Evolutionary conservation across 2,113 vertebrate genomes (phyloP), one percentile per base, ranked within the genome.

Genomic region (Mastomys coucha): DNA sequence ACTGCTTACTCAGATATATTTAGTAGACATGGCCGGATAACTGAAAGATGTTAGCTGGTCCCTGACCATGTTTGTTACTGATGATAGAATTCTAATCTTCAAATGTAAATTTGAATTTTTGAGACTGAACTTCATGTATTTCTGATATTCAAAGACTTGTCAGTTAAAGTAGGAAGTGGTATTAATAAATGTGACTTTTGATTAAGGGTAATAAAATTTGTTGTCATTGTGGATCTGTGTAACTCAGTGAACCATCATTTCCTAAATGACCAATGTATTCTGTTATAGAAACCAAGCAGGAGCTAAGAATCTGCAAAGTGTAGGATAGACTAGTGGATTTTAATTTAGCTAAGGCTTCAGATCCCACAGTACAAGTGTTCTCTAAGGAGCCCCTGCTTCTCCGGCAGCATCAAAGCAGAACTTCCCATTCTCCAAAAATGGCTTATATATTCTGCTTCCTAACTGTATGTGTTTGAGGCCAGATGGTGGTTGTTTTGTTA

Each of bases 81-180:
- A n/a, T 85, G 67, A 80, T 91, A 91, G 45, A 92, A 87, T 81
- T 76, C 39, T 26, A 89, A 33, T 36, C 91, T 93, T 91, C 9
- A 65, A 69, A 10, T 95, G n/a, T 82, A 96, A 93, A 65, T 88
- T 93, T 80, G 56, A 95, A 91, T 93, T 88, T 96, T 89, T 91
- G 77, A 91, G 76, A 76, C 49, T 95, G 60, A 94, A 72, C 39
- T 87, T 75, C 11, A 26, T 31, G 58, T 26, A 81, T 96, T 88
- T 91, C 36, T 94, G 39, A 72, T 90, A 80, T 19, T 89, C 93
- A 58, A 91, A 90, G 49, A 78, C 24, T 39, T 96, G 78, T 16
- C 56, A n/a, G 2, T 84, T 94, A 70, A 73, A 3, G 14, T 73
- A 73, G 45, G 2, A 91, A n/a, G 56, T 91, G 16, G 42, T 92